A percentile compares a stretch with the other conserved stretches of the same genome.
phyloP scores from a whole-genome alignment of 1,140 invertebrate genomes.

The Drosophila oshimai region DNA sequence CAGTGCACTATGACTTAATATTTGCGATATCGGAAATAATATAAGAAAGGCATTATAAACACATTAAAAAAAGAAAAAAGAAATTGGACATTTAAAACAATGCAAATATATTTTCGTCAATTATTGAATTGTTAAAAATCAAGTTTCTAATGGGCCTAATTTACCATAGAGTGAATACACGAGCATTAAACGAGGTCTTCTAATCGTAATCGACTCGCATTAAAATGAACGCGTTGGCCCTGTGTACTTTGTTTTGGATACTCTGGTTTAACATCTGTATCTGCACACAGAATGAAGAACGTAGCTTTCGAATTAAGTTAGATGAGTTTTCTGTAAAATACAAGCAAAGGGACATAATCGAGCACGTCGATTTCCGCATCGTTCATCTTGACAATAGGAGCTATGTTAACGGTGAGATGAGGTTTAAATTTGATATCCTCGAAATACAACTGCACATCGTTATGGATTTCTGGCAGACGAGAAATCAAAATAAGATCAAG shows the following conservation, averaged over 20 bases:
- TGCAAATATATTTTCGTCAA: too few species aligned
- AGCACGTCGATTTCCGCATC: constrained; percentile 5
- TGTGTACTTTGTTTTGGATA: constrained; percentile 1
- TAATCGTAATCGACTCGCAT: neutral
- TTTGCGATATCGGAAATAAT: too few species aligned
- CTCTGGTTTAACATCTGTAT: neutral
- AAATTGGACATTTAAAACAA: too few species aligned
- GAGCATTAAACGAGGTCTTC: neutral
- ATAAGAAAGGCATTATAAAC: too few species aligned
- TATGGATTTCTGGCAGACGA: constrained; percentile 18
- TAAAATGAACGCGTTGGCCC: neutral
- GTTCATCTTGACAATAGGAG: constrained; percentile 12
- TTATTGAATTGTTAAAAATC: neutral
- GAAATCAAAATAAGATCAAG: constrained; percentile 17
- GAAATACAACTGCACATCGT: constrained; percentile 9
- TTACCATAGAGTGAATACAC: neutral
- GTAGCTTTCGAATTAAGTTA: constrained; percentile 27
- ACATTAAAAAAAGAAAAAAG: neutral
- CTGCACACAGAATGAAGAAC: neutral
- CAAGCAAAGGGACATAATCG: neutral
- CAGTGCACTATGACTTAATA: too few species aligned
- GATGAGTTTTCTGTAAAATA: constrained; percentile 22
- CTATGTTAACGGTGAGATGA: constrained; percentile 3
- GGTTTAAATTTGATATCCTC: neutral
- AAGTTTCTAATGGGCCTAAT: neutral